Base-by-base conservation (phyloP, 2,888 invertebrate genomes). In the Andrena hattorfiana region DNA sequence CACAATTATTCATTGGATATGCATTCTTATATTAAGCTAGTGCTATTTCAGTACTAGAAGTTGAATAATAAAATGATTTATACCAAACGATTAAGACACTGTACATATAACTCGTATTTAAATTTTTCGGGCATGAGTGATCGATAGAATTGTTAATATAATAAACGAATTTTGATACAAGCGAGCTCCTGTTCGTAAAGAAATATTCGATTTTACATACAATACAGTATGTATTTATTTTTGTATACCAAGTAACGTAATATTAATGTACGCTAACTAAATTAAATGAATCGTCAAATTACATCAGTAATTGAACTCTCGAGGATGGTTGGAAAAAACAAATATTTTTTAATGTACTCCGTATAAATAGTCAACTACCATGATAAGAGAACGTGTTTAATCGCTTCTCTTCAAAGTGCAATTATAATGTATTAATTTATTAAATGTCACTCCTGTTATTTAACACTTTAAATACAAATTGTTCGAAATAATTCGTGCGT, bases 111-210 rank as follows among this genome's bases (percentile, higher is more conserved):
- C 69, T 78, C 69, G 56, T 73, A 76, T 67, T 63, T 16, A 60
- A 67, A 56, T 70, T 79, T 63, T 84, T 76, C 49, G 79, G 84
- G 73, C 73, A 79, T 73, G 72, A 79, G 75, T 79, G 84, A 70
- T 64, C 66, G 62, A 56, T 42, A 42, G 26, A 6, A 56, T 35
- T 64, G 32, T 67, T 72, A 42, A 56, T 72, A 68, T 10, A 64
- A 35, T 59, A 71, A 63, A 59, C 51, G 62, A 49, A 74, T 32
- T 80, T 74, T 76, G 16, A 71, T 76, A 70, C 35, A 56, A 72
- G 8, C n/a, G 49, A 69, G 28, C 13, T n/a, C 56, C 26, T 66
- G 23, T 20, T 51, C 35, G 32, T 74, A 62, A 79, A 62, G 48
- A 62, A 49, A 69, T 70, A 64, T 59, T 81, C 26, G 16, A 20